Base-by-base conservation (phyloP, 2,113 vertebrate species). In the Pelecanus crispus region DNA sequence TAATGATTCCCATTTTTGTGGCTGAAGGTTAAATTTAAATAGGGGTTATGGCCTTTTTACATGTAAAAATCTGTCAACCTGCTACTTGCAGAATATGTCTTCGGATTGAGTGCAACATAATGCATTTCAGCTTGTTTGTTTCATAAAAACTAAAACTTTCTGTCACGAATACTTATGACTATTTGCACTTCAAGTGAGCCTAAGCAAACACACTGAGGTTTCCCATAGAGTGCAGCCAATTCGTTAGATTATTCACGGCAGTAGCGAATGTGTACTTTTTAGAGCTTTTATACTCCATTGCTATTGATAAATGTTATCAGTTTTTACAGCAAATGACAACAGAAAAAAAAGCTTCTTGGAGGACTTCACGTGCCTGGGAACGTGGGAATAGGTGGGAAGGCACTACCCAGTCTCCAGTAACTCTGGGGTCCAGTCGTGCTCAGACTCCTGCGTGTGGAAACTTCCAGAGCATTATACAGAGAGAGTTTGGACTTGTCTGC, bases 131-230 rank as follows among this genome's bases (percentile, higher is more conserved):
- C 44, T 81, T 62, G 34, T 79, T 81, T 94, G 55, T 74, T 86
- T 86, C 52, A 79, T 66, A 70, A 91, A 92, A 91, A 78, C 61
- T 50, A 73, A 66, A 94, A 65, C n/a, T 31, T 17, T 55, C 44
- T 94, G 63, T 89, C 75, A 92, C 34, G 42, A 93, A 87, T 84
- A 78, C 61, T 86, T 71, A 45, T 16, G 65, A 95, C 61, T 65
- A 81, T 90, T 95, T 94, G 88, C 81, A 90, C 58, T 95, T 93
- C 44, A 96, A 75, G n/a, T 70, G 53, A 90, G 70, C 67, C 49
- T 96, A 87, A 90, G 88, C 92, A 97, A 97, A 96, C 73, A 91
- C 0, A 0, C 42, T 0, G 0, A 90, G 50, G 79, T 96, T 97
- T 97, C 92, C 77, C 89, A 89, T 2, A 85, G 55, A 92, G 52